These are phyloP conservation scores for Pachycephala philippinensis DNA, from an alignment of 2,113 vertebrate species.

Conservation along the genomic window DNA sequence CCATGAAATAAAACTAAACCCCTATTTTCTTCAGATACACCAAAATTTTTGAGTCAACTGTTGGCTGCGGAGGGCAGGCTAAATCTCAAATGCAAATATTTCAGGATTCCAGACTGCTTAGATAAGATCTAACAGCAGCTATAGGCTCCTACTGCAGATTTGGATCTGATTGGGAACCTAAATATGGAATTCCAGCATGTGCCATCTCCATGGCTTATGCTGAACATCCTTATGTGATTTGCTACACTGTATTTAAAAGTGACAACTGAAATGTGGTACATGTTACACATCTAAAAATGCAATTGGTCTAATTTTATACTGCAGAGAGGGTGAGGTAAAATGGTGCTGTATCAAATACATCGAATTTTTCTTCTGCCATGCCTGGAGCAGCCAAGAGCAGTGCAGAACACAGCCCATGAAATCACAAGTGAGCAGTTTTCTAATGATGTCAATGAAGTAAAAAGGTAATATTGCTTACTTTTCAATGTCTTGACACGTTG, in stretches of 20 bases:
- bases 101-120: background rate
- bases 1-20: background rate
- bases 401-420: background rate
- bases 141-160: background rate
- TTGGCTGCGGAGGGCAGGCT: background rate
- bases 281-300: background rate
- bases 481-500: slow-evolving; percentile 29
- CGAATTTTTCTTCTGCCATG: background rate
- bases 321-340: background rate
- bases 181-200: background rate
- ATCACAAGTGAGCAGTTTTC: background rate
- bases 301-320: background rate
- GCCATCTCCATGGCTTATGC: background rate
- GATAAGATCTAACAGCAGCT: background rate
- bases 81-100: background rate
- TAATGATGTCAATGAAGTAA: background rate
- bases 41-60: background rate
- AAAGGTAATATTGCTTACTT: slow-evolving; percentile 41
- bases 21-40: background rate
- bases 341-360: background rate
- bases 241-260: background rate
- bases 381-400: background rate
- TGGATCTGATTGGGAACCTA: background rate
- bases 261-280: background rate
- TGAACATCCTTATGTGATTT: background rate